phyloP scores from a whole-genome alignment of 2,888 invertebrate species.

The Omphaloscelis lunosa region DNA sequence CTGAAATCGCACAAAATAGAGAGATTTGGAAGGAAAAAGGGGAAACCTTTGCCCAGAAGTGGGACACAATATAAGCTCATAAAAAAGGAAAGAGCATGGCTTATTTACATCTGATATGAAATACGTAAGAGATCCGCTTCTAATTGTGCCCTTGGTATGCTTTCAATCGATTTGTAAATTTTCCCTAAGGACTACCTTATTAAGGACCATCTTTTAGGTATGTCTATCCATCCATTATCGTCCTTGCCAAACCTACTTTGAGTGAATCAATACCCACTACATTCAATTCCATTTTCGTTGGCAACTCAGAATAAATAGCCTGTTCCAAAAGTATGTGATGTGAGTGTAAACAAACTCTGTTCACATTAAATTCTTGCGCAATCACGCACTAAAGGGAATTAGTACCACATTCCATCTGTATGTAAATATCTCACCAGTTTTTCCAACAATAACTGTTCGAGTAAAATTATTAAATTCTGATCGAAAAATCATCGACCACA shows the following conservation, averaged over 20 bases:
- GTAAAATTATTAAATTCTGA: not conserved
- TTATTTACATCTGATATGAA: not conserved
- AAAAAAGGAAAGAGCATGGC: too few relatives aligned
- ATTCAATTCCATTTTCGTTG: not conserved
- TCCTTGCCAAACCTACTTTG: not conserved
- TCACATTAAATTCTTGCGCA: too few relatives aligned
- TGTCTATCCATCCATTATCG: too few relatives aligned
- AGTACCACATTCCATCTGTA: not conserved
- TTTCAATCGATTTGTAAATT: not conserved
- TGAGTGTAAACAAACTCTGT: not conserved
- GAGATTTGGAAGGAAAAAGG: too few relatives aligned
- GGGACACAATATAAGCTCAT: too few relatives aligned
- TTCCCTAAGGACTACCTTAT: not conserved
- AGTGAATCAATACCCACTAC: not conserved
- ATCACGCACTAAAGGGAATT: not conserved
- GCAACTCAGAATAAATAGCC: not conserved
- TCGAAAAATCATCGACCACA: not conserved
- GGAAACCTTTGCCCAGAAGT: too few relatives aligned
- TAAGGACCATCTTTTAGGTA: not conserved
- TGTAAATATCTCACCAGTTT: not conserved
- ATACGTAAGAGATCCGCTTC: not conserved
- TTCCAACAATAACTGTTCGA: not conserved
- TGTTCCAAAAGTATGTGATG: not conserved
- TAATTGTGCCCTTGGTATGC: not conserved
- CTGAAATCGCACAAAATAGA: too few relatives aligned